phyloP scores from a whole-genome alignment of 37 sponge, comb jelly and placozoan genomes.

The Lycopodina hypogea region DNA sequence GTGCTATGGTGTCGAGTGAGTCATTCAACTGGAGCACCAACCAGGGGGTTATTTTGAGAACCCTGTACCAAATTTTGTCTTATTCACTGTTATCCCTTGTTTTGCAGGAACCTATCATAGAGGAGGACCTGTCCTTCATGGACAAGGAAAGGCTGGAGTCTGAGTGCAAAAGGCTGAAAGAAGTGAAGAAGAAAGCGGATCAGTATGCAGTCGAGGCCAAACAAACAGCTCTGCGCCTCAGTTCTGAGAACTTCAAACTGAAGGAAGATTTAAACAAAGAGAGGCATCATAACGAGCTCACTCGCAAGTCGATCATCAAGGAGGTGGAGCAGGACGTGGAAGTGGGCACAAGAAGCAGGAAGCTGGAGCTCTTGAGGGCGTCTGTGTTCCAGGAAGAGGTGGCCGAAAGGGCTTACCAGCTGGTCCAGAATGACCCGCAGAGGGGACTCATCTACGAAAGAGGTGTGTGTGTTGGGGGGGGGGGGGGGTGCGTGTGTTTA shows the following conservation, averaged over 20 bases:
- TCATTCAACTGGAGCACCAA: too few species aligned
- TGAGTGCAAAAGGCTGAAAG: constrained; percentile 37
- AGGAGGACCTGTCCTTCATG: constrained; percentile 19
- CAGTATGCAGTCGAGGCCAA: constrained; percentile 47
- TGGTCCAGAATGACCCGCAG: background rate
- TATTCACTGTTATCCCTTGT: background rate
- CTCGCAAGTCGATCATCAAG: constrained; percentile 10
- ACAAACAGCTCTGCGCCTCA: constrained; percentile 50
- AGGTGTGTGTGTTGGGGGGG: constrained; percentile 11
- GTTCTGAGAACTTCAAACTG: constrained; percentile 53
- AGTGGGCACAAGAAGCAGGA: background rate
- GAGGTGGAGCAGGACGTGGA: constrained; percentile 23
- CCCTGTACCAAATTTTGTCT: background rate
- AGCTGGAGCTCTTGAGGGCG: background rate
- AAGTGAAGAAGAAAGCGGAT: constrained; percentile 58
- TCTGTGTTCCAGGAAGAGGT: constrained; percentile 8
- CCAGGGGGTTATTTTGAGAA: too few species aligned
- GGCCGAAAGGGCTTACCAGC: constrained; percentile 2
- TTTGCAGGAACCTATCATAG: constrained; percentile 29
- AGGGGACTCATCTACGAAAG: background rate
- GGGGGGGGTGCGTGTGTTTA: too few species aligned
- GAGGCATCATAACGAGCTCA: constrained; percentile 30
- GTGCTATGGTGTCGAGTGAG: too few species aligned
- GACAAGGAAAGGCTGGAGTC: constrained; percentile 15
- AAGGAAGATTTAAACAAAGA: constrained; percentile 38